Base-by-base conservation (phyloP, 2,113 vertebrate species). In the Ornithorhynchus anatinus region DNA sequence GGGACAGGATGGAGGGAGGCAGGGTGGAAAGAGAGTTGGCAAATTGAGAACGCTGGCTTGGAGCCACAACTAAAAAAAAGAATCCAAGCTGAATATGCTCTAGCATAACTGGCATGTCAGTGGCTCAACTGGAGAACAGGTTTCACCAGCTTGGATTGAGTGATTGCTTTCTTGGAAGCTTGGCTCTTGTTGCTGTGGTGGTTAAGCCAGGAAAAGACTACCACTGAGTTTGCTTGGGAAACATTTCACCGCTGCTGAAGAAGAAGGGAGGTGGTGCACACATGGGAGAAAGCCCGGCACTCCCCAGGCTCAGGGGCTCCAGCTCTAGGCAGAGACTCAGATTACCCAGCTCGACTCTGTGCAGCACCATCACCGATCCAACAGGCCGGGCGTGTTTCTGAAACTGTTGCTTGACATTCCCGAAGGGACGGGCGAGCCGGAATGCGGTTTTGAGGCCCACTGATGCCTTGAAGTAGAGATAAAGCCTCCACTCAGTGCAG, bases 121-220 rank as follows among this genome's bases (percentile, higher is more conserved):
- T 62, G 57, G 69, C 82, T 74, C 61, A 38, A 66, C 82, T 62
- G 59, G 69, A 68, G 80, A 86, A 79, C 64, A 84, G 89, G 79
- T 86, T 86, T 85, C 81, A 20, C 79, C 69, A 74, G 88, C 67
- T 50, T 57, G 86, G 76, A 90, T 91, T 78, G 69, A 85, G 86
- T 45, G 75, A 71, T 82, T 74, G 64, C 67, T 38, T 87, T 89
- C 85, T 85, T 38, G 9, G 85, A 89, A 89, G 77, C 84, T 37
- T 47, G 84, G 86, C 80, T 79, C 82, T 83, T 14, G 57, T 73
- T 84, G 82, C 78, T 81, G 44, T 29, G 10, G 57, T 72, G 64
- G 76, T 86, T 83, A 83, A 74, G 73, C 48, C 47, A 74, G 59
- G 29, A 61, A 77, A 59, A 70, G 1, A 4, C 79, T 78, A 71